These are phyloP conservation scores for Tenthredo mesomela DNA, from an alignment of 2,888 invertebrate genomes.

Conservation along the genomic window DNA sequence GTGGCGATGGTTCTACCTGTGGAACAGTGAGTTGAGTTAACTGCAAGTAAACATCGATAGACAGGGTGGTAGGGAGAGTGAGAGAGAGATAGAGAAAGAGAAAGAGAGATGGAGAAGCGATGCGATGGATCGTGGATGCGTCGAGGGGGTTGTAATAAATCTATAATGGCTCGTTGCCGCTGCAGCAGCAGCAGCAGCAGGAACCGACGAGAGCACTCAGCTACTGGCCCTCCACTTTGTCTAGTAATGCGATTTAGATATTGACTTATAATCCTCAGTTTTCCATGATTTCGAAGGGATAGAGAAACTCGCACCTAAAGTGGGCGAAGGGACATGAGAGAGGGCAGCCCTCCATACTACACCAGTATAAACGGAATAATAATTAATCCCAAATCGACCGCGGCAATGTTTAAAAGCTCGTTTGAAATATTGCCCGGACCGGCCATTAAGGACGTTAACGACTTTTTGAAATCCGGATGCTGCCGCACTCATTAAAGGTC, in stretches of 20 bases:
- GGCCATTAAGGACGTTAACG: constrained; percentile 57
- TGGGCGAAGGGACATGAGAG: neutral
- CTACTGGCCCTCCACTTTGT: constrained; percentile 32
- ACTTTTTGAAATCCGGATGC: constrained; percentile 57
- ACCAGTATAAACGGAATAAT: constrained; percentile 45
- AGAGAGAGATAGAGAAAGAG: neutral
- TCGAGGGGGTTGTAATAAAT: constrained; percentile 27
- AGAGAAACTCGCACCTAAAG: neutral
- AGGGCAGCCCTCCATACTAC: neutral
- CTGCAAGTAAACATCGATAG: neutral
- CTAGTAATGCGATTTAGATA: constrained; percentile 52
- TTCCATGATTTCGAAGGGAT: constrained; percentile 29
- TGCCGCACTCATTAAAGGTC: constrained; percentile 40
- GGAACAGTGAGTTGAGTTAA: neutral
- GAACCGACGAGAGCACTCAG: constrained; percentile 53
- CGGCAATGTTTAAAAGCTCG: constrained; percentile 60
- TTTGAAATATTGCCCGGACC: constrained; percentile 56
- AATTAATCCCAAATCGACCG: constrained; percentile 50
- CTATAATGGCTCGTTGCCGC: constrained; percentile 25
- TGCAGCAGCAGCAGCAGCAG: neutral
- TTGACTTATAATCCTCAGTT: constrained; percentile 57
- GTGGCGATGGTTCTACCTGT: neutral
- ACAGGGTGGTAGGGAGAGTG: neutral
- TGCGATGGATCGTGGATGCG: constrained; percentile 6
- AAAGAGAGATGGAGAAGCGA: neutral